Evolutionary conservation across 2,113 vertebrate genomes (phyloP), one percentile per base, ranked within the genome.

Genomic region (Sinocyclocheilus anshuiensis): DNA sequence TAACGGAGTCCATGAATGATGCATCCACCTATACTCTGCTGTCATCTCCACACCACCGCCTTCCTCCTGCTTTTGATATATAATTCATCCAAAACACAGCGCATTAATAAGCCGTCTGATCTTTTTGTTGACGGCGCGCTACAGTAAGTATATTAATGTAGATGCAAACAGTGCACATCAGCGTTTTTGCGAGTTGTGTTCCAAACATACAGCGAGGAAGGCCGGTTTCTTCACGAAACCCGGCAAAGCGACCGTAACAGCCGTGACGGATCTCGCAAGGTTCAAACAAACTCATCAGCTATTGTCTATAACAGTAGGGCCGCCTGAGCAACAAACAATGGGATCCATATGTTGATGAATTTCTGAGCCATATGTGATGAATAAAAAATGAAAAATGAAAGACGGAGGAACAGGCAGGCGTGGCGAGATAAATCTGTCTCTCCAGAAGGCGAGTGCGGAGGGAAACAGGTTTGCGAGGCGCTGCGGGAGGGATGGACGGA

Each of bases 51-150:
- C 18, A 18, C 74, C 90, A 91, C 74, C 89, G 92, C 89, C 90
- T 91, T 92, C 87, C 90, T 91, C 91, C 91, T 90, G 91, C 88
- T 89, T 91, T 94, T 93, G 93, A 94, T 94, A 92, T 92, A 94
- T 93, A 94, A 90, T 90, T 90, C 86, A 90, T 88, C 82, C 59
- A 45, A 57, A 89, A 78, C 86, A 87, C 84, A 84, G 55, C 81
- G 84, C 87, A 84, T 88, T 90, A 87, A 88, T 87, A 84, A 84
- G 86, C 69, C 65, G 87, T 87, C 33, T 88, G 89, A 88, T 87
- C 94, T 95, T 91, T 91, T 89, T 78, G 85, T 90, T 88, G 91
- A 93, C 87, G 45, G 87, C 92, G 91, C 77, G 69, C 69, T 86
- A 39, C 67, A 20, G 29, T 71, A 71, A 74, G 69, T 88, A 65